phyloP scores from a whole-genome alignment of 2,888 invertebrate species.

The Morpho helenor region DNA sequence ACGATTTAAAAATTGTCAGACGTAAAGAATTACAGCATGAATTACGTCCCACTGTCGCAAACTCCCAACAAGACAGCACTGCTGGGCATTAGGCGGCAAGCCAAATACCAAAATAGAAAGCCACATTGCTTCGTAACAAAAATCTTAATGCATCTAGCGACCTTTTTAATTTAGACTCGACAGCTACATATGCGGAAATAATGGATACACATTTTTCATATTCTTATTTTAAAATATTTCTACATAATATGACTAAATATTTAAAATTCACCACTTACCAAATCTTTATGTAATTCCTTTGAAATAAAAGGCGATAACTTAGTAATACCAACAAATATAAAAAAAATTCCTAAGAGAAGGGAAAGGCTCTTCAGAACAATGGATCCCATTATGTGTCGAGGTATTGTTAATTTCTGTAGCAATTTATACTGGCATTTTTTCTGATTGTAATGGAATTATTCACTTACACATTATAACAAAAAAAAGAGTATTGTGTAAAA shows the following conservation, averaged over 20 bases:
- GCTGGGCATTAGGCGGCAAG: conserved; percentile 71
- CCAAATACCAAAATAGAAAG: conserved; percentile 76
- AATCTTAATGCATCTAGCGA: conserved; percentile 62
- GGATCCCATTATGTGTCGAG: conserved; percentile 66
- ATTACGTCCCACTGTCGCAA: conserved; percentile 44
- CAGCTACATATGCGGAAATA: conserved; percentile 10
- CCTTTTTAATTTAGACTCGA: conserved; percentile 39
- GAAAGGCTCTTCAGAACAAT: conserved; percentile 95
- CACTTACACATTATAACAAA: conserved; percentile 7
- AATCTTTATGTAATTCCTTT: conserved; percentile 96
- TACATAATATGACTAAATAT: no score
- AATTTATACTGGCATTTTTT: conserved; percentile 3
- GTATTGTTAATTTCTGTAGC: not conserved
- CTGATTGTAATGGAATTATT: not conserved
- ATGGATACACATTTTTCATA: not conserved
- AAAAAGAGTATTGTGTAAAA: not conserved
- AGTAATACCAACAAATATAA: conserved; percentile 95
- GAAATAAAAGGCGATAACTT: conserved; percentile 95
- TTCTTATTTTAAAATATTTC: no score
- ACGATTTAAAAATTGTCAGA: not conserved
- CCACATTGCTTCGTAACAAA: conserved; percentile 65
- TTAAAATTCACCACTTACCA: conserved; percentile 82
- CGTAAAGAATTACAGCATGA: conserved; percentile 13
- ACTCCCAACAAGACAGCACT: conserved; percentile 45
- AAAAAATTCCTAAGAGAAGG: conserved; percentile 94